These are phyloP conservation scores for Ceuthmochares aereus DNA, from an alignment of 2,113 vertebrate genomes.

Conservation along the genomic window DNA sequence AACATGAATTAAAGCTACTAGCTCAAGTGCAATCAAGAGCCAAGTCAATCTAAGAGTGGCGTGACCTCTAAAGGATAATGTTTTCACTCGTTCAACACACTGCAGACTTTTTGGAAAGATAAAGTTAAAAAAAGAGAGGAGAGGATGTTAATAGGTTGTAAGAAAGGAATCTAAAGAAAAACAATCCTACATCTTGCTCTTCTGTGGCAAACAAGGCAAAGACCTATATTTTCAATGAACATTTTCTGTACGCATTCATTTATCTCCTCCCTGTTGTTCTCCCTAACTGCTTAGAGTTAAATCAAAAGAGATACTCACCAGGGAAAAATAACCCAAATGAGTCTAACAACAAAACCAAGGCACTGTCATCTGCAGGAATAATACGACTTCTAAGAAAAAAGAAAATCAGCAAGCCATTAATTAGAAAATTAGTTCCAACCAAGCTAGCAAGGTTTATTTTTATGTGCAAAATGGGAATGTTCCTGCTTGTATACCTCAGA, in stretches of 20 bases:
- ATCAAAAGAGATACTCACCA: not conserved
- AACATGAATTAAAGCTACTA: constrained; percentile 25
- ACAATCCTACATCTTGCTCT: not conserved
- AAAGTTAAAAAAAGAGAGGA: not conserved
- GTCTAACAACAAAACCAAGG: not conserved
- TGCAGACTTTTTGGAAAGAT: not conserved
- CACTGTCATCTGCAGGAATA: not conserved
- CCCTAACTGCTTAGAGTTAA: not conserved
- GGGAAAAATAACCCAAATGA: not conserved
- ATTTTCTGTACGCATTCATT: not conserved
- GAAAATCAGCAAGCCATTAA: not conserved
- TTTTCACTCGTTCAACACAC: not conserved
- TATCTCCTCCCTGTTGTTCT: not conserved
- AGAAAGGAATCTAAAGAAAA: not conserved
- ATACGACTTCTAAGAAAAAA: not conserved
- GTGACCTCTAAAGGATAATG: constrained; percentile 32
- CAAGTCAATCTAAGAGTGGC: not conserved
- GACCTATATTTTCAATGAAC: not conserved
- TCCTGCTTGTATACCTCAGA: not conserved
- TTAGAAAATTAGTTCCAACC: constrained; percentile 19
- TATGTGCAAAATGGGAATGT: not conserved
- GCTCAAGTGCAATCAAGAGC: constrained; percentile 22
- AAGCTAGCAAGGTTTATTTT: constrained; percentile 1
- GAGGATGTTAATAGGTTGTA: not conserved
- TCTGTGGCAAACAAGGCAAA: not conserved